Conservation (phyloP, 2,113 vertebrate species). For the Climacteris rufus region DNA sequence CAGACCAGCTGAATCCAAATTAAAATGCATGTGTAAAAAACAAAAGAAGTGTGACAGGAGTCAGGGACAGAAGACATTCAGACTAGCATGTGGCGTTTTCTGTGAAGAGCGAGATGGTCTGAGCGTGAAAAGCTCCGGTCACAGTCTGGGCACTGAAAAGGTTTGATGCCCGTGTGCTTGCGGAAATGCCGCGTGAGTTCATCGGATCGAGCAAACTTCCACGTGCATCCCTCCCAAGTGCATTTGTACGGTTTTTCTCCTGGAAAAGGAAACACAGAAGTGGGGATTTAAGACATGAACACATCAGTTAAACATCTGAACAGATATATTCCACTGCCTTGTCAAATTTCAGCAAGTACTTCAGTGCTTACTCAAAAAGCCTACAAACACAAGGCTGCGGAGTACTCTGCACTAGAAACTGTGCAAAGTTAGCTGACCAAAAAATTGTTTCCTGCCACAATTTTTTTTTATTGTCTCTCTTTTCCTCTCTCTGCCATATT, state of each 20-base stretch:
- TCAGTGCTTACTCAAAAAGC: not conserved
- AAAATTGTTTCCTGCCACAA: not conserved
- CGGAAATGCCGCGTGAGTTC: conserved; percentile 98
- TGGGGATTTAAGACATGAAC: not conserved
- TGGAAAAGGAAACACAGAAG: conserved; percentile 52
- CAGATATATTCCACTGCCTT: not conserved
- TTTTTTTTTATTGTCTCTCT: not conserved
- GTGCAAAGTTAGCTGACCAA: not conserved
- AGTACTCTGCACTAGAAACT: not conserved
- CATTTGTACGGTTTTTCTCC: conserved; percentile 99
- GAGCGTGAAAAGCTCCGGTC: conserved; percentile 98
- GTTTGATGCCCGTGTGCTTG: conserved; percentile 97
- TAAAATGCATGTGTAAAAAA: conserved; percentile 66
- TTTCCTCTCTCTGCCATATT: not conserved
- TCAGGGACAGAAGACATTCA: conserved; percentile 65
- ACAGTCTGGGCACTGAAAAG: conserved; percentile 97
- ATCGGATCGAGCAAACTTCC: conserved; percentile 98
- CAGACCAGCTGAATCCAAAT: conserved; percentile 83
- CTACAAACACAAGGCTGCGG: not conserved
- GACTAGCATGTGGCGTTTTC: conserved; percentile 94
- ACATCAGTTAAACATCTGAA: not conserved
- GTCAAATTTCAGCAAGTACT: not conserved
- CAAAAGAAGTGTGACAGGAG: not conserved
- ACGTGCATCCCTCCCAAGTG: conserved; percentile 97
- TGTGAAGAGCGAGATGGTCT: conserved; percentile 94